These are phyloP conservation scores for Axinella damicornis DNA, from an alignment of 37 sponge, comb jelly and placozoan species.

Conservation along the genomic window DNA sequence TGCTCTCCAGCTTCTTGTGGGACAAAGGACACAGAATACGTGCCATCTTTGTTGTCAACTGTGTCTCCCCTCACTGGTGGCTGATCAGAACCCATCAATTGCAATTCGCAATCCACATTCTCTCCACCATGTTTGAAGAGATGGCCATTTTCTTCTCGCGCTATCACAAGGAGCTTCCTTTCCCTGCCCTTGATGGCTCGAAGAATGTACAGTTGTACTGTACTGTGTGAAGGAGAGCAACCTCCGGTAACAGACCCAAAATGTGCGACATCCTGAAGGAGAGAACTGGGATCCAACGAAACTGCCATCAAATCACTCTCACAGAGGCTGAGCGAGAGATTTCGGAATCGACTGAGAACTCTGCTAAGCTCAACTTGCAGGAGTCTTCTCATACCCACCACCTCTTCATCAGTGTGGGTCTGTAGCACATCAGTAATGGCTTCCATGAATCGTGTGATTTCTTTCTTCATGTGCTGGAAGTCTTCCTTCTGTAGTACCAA, in stretches of 20 bases:
- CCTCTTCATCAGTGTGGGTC: not conserved
- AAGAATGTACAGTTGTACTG: not conserved
- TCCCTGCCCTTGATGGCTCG: not conserved
- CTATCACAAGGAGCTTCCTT: not conserved
- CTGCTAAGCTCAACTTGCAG: not conserved
- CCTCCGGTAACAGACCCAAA: slow-evolving; percentile 16
- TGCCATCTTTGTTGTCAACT: slow-evolving; percentile 21
- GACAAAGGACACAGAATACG: not conserved
- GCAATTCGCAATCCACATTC: not conserved
- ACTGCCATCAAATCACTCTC: not conserved
- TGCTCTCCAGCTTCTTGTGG: not conserved
- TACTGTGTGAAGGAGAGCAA: not conserved
- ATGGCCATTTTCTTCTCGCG: not conserved
- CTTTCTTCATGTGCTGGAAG: slow-evolving; percentile 3
- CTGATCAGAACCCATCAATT: not conserved
- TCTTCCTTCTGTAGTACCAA: slow-evolving; percentile 4
- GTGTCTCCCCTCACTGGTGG: not conserved
- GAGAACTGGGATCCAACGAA: not conserved
- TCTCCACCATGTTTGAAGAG: not conserved
- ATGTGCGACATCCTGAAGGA: not conserved
- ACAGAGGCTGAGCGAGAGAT: not conserved
- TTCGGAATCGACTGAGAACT: not conserved
- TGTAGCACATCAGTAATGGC: not conserved
- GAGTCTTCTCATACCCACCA: slow-evolving; percentile 1
- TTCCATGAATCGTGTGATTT: not conserved